Conservation (phyloP, 2,888 invertebrate genomes). For the Leptinotarsa haldemani region DNA sequence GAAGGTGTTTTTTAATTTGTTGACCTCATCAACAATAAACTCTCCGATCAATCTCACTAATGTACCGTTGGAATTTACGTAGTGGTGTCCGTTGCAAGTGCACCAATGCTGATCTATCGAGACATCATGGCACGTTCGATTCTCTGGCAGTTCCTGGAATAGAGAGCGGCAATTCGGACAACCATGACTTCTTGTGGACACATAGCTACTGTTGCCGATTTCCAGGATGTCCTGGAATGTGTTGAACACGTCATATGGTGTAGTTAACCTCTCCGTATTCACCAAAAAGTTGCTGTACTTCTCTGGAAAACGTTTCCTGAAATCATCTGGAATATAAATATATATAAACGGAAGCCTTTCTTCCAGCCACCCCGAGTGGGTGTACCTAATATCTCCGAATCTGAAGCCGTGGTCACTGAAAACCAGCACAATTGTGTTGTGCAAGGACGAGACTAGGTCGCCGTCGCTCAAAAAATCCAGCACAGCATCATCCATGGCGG, state of each 20-base stretch:
- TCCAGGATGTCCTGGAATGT: constrained; percentile 76
- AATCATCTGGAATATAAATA: constrained; percentile 74
- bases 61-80: constrained; percentile 66
- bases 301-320: constrained; percentile 69
- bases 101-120: constrained; percentile 81
- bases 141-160: constrained; percentile 70
- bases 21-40: constrained; percentile 51
- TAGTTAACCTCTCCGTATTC: constrained; percentile 77
- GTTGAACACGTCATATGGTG: constrained; percentile 82
- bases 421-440: constrained; percentile 61
- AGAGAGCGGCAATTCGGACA: constrained; percentile 77
- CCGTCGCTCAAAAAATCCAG: constrained; percentile 79
- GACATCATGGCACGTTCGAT: constrained; percentile 77
- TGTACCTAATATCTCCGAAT: constrained; percentile 78
- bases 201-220: constrained; percentile 65
- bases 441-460: constrained; percentile 20
- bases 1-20: constrained; percentile 66
- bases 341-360: constrained; percentile 84
- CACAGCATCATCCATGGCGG: constrained; percentile 80
- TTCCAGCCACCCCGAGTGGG: constrained; percentile 82
- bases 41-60: constrained; percentile 69
- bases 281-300: constrained; percentile 70
- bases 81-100: constrained; percentile 73
- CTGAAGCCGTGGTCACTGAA: constrained; percentile 86
- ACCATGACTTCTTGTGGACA: constrained; percentile 62